Conservation (phyloP, 35 echinoderm and acorn worm species). For the Strongylocentrotus purpuratus region DNA sequence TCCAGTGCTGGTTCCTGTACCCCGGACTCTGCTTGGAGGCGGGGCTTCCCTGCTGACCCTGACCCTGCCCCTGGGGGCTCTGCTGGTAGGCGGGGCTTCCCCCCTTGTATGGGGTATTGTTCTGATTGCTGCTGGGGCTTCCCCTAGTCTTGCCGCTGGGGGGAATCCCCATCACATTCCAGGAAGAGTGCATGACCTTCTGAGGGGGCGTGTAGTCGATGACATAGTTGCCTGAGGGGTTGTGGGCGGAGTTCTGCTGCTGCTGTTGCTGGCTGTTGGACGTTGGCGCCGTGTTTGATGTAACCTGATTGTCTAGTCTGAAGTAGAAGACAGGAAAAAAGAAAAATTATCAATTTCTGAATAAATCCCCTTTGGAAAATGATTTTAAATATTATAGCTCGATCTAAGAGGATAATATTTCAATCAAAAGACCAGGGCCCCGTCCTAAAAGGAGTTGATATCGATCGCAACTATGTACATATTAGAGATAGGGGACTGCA, state of each 20-base stretch:
- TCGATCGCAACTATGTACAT: too few relatives aligned
- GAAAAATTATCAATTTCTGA: too few relatives aligned
- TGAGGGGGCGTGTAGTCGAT: conserved; percentile 36
- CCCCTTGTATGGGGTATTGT: conserved; percentile 25
- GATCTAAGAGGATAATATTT: too few relatives aligned
- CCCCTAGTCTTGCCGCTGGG: conserved; percentile 43
- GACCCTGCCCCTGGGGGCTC: background rate
- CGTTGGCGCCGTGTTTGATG: background rate
- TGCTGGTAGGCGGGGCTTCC: background rate
- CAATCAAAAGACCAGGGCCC: too few relatives aligned
- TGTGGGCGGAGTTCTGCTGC: background rate
- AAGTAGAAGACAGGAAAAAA: background rate
- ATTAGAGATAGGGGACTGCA: too few relatives aligned
- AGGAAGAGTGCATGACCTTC: conserved; percentile 79
- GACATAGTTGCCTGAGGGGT: conserved; percentile 89
- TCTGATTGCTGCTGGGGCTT: conserved; percentile 8
- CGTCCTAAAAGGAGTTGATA: too few relatives aligned
- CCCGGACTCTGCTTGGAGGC: conserved; percentile 17
- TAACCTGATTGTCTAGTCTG: background rate
- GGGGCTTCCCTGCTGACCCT: background rate
- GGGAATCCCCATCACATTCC: conserved; percentile 90
- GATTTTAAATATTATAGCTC: too few relatives aligned
- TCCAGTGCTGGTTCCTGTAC: conserved; percentile 42
- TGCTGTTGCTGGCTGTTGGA: conserved; percentile 31
- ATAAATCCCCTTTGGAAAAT: too few relatives aligned